Percentiles rank a stretch among this genome's conserved stretches.
These are phyloP conservation scores for Melozone crissalis DNA, from an alignment of 2,113 vertebrate genomes.

Conservation along the genomic window DNA sequence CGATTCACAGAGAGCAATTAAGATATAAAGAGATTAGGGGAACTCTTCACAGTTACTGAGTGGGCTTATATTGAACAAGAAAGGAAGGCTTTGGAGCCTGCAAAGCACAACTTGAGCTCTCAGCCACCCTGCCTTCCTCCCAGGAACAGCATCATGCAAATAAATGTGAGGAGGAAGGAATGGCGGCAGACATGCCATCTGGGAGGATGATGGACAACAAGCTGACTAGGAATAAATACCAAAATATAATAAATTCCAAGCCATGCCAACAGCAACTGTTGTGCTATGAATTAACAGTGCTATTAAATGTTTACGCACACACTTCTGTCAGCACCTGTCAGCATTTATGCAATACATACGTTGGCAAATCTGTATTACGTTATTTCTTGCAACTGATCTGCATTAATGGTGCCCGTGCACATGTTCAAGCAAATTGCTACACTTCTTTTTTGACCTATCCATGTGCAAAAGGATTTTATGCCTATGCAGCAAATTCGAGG, in stretches of 20 bases:
- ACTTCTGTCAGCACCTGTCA: slow-evolving; percentile 71
- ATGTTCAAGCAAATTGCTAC: slow-evolving; percentile 70
- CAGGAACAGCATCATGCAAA: slow-evolving; percentile 39
- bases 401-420: slow-evolving; percentile 59
- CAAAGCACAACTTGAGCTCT: slow-evolving; percentile 11
- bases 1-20: slow-evolving; percentile 39
- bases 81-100: slow-evolving; percentile 28
- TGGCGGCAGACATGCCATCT: slow-evolving; percentile 52
- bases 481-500: slow-evolving; percentile 22
- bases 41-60: slow-evolving; percentile 17
- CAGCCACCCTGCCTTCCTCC: slow-evolving; percentile 3
- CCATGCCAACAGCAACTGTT: slow-evolving; percentile 65
- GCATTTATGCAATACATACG: slow-evolving; percentile 69
- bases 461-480: slow-evolving; percentile 64
- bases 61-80: slow-evolving; percentile 32
- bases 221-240: slow-evolving; percentile 62
- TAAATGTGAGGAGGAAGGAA: slow-evolving; percentile 50
- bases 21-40: slow-evolving; percentile 43
- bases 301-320: slow-evolving; percentile 69
- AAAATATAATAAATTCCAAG: slow-evolving; percentile 66
- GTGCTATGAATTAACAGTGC: slow-evolving; percentile 70
- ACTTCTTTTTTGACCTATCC: slow-evolving; percentile 58
- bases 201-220: slow-evolving; percentile 59
- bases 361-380: slow-evolving; percentile 70
- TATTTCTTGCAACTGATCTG: slow-evolving; percentile 66